These are phyloP conservation scores for Drosophila eugracilis DNA, from an alignment of 1,140 invertebrate species.

Conservation along the genomic window DNA sequence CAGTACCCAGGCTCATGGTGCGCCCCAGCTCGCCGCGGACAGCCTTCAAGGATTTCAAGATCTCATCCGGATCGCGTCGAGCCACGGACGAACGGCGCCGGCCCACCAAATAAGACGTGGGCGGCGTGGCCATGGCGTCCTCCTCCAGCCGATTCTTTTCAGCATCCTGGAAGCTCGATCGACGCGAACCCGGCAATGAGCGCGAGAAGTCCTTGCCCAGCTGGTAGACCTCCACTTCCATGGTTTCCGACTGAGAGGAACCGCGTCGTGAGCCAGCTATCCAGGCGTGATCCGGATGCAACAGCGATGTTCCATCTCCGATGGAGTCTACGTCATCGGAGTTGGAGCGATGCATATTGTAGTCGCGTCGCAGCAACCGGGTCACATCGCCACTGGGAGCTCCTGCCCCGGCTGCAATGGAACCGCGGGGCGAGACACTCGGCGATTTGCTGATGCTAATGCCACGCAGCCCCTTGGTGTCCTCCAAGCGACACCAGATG, in stretches of 20 bases:
- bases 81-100: slow-evolving; percentile 91
- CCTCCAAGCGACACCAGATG: slow-evolving; percentile 94
- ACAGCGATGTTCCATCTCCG: slow-evolving; percentile 89
- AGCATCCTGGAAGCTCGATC: slow-evolving; percentile 92
- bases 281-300: slow-evolving; percentile 94
- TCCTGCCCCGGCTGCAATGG: slow-evolving; percentile 86
- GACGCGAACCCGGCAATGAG: slow-evolving; percentile 92
- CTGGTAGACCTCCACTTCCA: slow-evolving; percentile 94
- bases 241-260: slow-evolving; percentile 93
- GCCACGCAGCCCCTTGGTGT: slow-evolving; percentile 88
- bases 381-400: slow-evolving; percentile 85
- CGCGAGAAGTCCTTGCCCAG: slow-evolving; percentile 93
- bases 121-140: slow-evolving; percentile 85
- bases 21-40: slow-evolving; percentile 92
- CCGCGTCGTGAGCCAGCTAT: slow-evolving; percentile 90
- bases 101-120: slow-evolving; percentile 88
- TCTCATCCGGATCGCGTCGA: slow-evolving; percentile 92
- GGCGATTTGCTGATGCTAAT: slow-evolving; percentile 88
- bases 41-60: slow-evolving; percentile 90
- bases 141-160: slow-evolving; percentile 85
- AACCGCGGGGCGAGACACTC: slow-evolving; percentile 91
- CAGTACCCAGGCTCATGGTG: slow-evolving; percentile 90
- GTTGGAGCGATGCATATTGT: slow-evolving; percentile 88
- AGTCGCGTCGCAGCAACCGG: slow-evolving; percentile 88
- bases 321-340: slow-evolving; percentile 91